These are phyloP conservation scores for Chromobotia macracanthus DNA, from an alignment of 2,797 vertebrate genomes.

Conservation along the genomic window DNA sequence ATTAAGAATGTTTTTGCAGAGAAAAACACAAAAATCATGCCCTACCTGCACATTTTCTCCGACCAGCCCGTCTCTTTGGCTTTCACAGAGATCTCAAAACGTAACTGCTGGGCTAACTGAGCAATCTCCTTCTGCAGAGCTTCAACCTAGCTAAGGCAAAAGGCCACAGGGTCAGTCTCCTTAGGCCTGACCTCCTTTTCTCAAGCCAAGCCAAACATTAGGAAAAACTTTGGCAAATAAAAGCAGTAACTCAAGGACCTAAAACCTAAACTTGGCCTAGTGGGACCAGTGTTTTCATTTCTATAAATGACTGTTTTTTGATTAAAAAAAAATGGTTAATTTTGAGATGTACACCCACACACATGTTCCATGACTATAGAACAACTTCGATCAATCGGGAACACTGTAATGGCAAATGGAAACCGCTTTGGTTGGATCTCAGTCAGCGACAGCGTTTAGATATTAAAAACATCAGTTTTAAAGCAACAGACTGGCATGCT, in stretches of 20 bases:
- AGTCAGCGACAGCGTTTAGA: background rate
- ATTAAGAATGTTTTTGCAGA: background rate
- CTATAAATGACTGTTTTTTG: background rate
- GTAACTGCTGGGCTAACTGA: conserved; percentile 77
- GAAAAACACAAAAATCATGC: background rate
- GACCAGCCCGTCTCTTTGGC: conserved; percentile 85
- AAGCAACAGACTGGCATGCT: background rate
- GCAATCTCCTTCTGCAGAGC: too few relatives aligned
- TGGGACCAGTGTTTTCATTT: too few relatives aligned
- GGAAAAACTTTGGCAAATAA: too few relatives aligned
- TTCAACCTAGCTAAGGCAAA: too few relatives aligned
- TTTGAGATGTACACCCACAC: background rate
- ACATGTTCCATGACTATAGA: background rate
- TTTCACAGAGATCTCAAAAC: conserved; percentile 82
- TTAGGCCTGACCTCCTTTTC: background rate
- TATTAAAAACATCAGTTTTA: conserved; percentile 14
- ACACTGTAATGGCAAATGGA: background rate
- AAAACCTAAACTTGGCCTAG: too few relatives aligned
- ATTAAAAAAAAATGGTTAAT: background rate
- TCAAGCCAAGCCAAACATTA: too few relatives aligned
- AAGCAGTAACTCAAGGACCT: conserved; percentile 15
- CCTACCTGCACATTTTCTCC: conserved; percentile 84
- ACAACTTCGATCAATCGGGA: background rate
- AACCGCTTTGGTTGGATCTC: background rate
- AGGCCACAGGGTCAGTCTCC: conserved; percentile 19